Evolutionary conservation across 2,113 vertebrate genomes (phyloP).

Genomic region (Erythrocebus patas): DNA sequence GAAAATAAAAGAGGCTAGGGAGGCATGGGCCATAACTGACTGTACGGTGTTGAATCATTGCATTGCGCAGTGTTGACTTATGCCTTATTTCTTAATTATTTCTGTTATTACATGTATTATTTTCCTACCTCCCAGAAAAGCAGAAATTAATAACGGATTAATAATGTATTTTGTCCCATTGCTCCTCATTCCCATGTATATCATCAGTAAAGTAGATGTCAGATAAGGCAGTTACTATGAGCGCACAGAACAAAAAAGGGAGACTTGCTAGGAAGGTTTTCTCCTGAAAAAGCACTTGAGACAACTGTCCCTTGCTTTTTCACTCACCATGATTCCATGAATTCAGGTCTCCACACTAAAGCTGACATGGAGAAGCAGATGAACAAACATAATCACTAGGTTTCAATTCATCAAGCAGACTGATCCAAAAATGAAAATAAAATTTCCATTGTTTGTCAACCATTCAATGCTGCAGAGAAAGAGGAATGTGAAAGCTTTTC

Average conservation of each 20-base stretch:
- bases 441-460: not conserved
- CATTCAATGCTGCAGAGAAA: not conserved
- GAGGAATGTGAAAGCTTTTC: not conserved
- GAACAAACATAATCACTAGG: not conserved
- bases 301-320: not conserved
- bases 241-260: not conserved
- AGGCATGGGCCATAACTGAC: not conserved
- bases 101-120: slow-evolving; percentile 29
- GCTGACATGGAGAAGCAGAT: not conserved
- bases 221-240: not conserved
- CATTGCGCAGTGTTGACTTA: not conserved
- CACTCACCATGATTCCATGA: not conserved
- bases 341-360: not conserved
- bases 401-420: slow-evolving; percentile 21
- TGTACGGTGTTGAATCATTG: not conserved
- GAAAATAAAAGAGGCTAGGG: not conserved
- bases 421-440: slow-evolving; percentile 35
- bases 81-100: slow-evolving; percentile 45
- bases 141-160: slow-evolving; percentile 23
- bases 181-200: not conserved
- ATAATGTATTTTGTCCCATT: not conserved
- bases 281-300: not conserved
- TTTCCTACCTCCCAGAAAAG: slow-evolving; percentile 30
- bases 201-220: slow-evolving; percentile 40
- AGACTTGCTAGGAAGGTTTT: not conserved